phyloP scores from a whole-genome alignment of 2,888 invertebrate species.

The Antitype chi region DNA sequence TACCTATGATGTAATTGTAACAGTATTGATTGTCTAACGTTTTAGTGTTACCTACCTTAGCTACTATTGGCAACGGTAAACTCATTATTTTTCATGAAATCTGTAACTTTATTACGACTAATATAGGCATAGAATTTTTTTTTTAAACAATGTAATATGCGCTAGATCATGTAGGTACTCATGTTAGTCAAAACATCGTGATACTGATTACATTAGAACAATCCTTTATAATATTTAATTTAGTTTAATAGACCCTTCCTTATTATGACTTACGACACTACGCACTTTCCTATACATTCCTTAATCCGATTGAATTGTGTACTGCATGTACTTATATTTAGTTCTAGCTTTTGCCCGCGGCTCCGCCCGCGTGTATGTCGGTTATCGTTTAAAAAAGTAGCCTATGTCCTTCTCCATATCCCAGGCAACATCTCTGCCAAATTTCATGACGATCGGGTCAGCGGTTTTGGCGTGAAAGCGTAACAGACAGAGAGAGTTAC shows the following conservation, averaged over 20 bases:
- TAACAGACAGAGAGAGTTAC: too few relatives aligned
- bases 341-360: too few relatives aligned
- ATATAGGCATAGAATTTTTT: slow-evolving; percentile 1
- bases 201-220: not conserved
- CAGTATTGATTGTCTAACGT: not conserved
- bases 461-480: too few relatives aligned
- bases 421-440: too few relatives aligned
- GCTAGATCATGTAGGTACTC: not conserved
- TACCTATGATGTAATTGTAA: not conserved
- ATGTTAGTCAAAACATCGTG: not conserved
- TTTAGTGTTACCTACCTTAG: not conserved
- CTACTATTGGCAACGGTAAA: slow-evolving; percentile 26
- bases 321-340: not conserved
- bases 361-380: too few relatives aligned
- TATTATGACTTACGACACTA: not conserved
- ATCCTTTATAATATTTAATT: not conserved
- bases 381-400: too few relatives aligned
- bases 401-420: too few relatives aligned
- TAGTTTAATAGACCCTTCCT: not conserved
- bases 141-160: not conserved
- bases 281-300: not conserved
- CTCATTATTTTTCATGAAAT: slow-evolving; percentile 19
- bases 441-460: too few relatives aligned
- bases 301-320: not conserved
- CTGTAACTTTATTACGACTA: slow-evolving; percentile 8